Base-by-base conservation (phyloP, 2,113 vertebrate species). In the Chunga burmeisteri region DNA sequence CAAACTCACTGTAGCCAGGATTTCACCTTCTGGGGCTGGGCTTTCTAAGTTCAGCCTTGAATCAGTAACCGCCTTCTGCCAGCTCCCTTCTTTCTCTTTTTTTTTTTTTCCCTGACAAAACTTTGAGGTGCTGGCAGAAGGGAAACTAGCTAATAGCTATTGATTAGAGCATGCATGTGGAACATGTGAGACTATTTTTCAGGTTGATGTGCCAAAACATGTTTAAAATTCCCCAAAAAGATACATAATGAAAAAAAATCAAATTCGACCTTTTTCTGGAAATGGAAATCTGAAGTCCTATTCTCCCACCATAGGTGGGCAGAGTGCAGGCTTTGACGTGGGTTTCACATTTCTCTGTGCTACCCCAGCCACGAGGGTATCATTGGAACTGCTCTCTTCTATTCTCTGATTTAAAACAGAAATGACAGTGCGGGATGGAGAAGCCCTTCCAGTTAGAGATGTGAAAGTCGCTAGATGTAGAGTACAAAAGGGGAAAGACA, bases 241-340 rank as follows among this genome's bases (percentile, higher is more conserved):
- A 40, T n/a, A 47, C 0, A 16, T 30, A 53, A 49, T 16, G 10
- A 49, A 38, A 46, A 84, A 65, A 75, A 59, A 27, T 32, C 5
- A 56, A 83, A 63, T 26, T 15, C 2, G 18, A 10, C 7, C 18
- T 49, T 68, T 72, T 72, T 32, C 46, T 86, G 22, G n/a, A 78
- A 68, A 71, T 4, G 6, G 13, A 71, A 74, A 44, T 63, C 14
- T 4, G 0, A 81, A 78, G 32, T 74, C 18, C 18, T 59, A 0
- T 61, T 88, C 29, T 44, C 13, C 9, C 16, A 36, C 15, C 0
- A 0, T 44, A 55, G 52, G 7, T 75, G n/a, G 47, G 26, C 26
- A 56, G 44, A 61, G 40, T 22, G 3, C 16, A 71, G 29, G 47
- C 26, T 84, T 81, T 78, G 38, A 70, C 25, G 52, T 78, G 32